phyloP scores from a whole-genome alignment of 2,113 vertebrate species.

The Heterocephalus glaber region DNA sequence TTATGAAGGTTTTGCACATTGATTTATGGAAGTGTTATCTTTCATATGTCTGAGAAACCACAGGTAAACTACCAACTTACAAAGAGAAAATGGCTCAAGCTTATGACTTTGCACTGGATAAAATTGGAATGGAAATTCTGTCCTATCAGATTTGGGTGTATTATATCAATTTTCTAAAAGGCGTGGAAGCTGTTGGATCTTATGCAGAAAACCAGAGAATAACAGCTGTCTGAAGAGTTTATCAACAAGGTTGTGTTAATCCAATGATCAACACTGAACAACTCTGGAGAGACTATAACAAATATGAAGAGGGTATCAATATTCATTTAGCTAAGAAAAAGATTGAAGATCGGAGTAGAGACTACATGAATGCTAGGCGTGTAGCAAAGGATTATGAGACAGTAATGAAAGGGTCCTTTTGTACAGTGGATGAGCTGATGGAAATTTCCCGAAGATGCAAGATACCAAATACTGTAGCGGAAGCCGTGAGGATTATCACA shows the following conservation, averaged over 20 bases:
- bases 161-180: slow-evolving; percentile 99
- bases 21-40: slow-evolving; percentile 99
- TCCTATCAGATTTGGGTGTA: slow-evolving; percentile 99
- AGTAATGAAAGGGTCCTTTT: slow-evolving; percentile 99
- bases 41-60: slow-evolving; percentile 99
- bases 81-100: slow-evolving; percentile 99
- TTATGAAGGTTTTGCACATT: slow-evolving; percentile 99
- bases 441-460: slow-evolving; percentile 97
- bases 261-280: slow-evolving; percentile 99
- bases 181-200: slow-evolving; percentile 98
- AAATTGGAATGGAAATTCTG: slow-evolving; percentile 99
- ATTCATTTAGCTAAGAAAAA: slow-evolving; percentile 95
- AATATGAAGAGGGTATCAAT: slow-evolving; percentile 96
- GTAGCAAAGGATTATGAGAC: slow-evolving; percentile 88
- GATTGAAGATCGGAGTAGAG: slow-evolving; percentile 99
- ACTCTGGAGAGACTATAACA: slow-evolving; percentile 99
- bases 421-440: slow-evolving; percentile 99
- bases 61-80: slow-evolving; percentile 99
- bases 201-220: slow-evolving; percentile 99
- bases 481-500: slow-evolving; percentile 95
- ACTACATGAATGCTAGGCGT: slow-evolving; percentile 99
- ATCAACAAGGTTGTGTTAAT: slow-evolving; percentile 99
- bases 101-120: slow-evolving; percentile 99
- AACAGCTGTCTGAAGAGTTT: slow-evolving; percentile 97
- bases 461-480: slow-evolving; percentile 96